phyloP scores from a whole-genome alignment of 1,140 invertebrate genomes.

The Trichonephila inaurata region DNA sequence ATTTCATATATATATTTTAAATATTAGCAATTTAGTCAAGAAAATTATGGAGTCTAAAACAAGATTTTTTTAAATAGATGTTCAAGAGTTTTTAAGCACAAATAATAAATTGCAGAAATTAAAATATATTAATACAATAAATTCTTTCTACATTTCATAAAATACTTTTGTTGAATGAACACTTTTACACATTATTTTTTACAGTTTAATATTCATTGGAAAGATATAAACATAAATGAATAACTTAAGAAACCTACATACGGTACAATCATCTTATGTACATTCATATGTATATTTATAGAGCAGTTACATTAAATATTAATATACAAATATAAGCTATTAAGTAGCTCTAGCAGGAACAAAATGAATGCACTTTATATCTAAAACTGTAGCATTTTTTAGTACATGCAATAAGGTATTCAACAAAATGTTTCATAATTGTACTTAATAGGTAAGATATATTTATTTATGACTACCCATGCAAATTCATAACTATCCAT shows the following conservation, averaged over 20 bases:
- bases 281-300: not conserved
- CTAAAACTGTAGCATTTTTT: not conserved
- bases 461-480: not conserved
- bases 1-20: no score
- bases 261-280: not conserved
- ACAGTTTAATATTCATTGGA: no score
- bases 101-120: no score
- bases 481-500: not conserved
- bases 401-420: conserved; percentile 20
- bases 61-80: no score
- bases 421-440: not conserved
- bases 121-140: no score
- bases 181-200: no score
- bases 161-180: no score
- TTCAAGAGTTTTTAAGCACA: no score
- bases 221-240: no score
- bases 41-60: no score
- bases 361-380: not conserved
- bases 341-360: not conserved
- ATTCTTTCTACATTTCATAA: no score
- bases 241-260: not conserved
- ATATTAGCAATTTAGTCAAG: no score
- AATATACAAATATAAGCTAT: not conserved
- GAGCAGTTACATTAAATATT: not conserved
- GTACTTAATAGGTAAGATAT: not conserved